phyloP scores from a whole-genome alignment of 2,888 invertebrate genomes.

The Achlya flavicornis region DNA sequence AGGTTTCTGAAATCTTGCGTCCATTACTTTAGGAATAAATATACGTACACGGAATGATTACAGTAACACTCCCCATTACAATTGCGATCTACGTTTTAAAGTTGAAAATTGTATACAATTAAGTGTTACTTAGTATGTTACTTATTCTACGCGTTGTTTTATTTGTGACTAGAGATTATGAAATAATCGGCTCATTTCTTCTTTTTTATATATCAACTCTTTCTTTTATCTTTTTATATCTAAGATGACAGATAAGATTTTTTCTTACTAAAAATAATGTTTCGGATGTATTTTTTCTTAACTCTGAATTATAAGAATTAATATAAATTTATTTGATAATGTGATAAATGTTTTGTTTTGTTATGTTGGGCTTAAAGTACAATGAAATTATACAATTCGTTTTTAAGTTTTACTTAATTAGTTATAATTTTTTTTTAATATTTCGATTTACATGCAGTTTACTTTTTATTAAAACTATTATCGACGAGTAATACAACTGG shows the following conservation, averaged over 20 bases:
- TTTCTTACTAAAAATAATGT: not conserved
- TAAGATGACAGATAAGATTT: not conserved
- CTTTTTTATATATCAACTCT: not conserved
- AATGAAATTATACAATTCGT: conserved; percentile 47
- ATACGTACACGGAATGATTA: conserved; percentile 8
- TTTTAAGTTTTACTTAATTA: conserved; percentile 16
- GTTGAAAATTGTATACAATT: conserved; percentile 1
- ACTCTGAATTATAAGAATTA: conserved; percentile 8
- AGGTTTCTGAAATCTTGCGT: conserved; percentile 23
- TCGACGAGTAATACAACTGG: not conserved
- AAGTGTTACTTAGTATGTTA: not conserved
- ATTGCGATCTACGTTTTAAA: not conserved
- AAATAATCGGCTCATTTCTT: conserved; percentile 3
- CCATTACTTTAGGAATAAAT: conserved; percentile 23
- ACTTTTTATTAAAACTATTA: not conserved
- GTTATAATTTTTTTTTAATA: conserved; percentile 3
- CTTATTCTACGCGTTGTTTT: conserved; percentile 4
- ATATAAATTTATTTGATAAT: conserved; percentile 9
- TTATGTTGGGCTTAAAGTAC: conserved; percentile 56
- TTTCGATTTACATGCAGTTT: conserved; percentile 8
- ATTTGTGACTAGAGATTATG: conserved; percentile 3
- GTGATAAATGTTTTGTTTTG: conserved; percentile 28
- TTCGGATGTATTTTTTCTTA: not conserved
- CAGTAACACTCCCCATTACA: not conserved
- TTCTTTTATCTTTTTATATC: not conserved